These are phyloP conservation scores for Atopsyche davidsoni DNA, from an alignment of 1,140 invertebrate species.

Conservation along the genomic window DNA sequence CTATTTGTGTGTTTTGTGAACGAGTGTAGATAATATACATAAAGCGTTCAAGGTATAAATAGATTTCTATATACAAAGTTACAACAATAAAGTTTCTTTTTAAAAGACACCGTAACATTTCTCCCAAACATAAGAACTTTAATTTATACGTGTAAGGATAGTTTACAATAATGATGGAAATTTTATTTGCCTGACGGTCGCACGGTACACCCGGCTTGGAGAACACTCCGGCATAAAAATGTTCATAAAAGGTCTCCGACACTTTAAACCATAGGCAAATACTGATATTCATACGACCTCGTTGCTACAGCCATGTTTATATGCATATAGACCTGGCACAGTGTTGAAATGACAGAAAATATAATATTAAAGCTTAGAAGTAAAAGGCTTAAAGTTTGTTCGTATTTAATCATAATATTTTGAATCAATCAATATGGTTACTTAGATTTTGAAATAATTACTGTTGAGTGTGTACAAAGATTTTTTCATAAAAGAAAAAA, in stretches of 20 bases:
- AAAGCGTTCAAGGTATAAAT: neutral
- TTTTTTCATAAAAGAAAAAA: no score
- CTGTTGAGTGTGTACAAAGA: no score
- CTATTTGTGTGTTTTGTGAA: neutral
- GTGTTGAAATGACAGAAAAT: neutral
- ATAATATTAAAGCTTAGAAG: neutral
- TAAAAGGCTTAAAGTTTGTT: neutral
- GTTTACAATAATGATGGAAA: neutral
- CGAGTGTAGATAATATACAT: neutral
- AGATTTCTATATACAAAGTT: neutral
- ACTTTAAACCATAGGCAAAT: conserved; percentile 19
- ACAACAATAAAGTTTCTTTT: neutral
- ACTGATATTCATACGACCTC: conserved; percentile 8
- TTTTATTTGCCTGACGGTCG: neutral
- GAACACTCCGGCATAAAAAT: conserved; percentile 14
- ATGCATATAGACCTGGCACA: neutral
- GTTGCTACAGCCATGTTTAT: neutral
- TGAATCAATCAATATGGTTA: neutral
- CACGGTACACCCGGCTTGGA: neutral
- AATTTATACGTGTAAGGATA: neutral
- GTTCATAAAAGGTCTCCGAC: conserved; percentile 21
- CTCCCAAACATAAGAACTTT: neutral
- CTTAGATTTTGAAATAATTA: no score
- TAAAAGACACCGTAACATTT: neutral
- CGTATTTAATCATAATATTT: neutral